Evolutionary conservation across 2,113 vertebrate genomes (phyloP), one percentile per base, ranked within the genome.

Genomic region (Myrmophylax atrothorax): DNA sequence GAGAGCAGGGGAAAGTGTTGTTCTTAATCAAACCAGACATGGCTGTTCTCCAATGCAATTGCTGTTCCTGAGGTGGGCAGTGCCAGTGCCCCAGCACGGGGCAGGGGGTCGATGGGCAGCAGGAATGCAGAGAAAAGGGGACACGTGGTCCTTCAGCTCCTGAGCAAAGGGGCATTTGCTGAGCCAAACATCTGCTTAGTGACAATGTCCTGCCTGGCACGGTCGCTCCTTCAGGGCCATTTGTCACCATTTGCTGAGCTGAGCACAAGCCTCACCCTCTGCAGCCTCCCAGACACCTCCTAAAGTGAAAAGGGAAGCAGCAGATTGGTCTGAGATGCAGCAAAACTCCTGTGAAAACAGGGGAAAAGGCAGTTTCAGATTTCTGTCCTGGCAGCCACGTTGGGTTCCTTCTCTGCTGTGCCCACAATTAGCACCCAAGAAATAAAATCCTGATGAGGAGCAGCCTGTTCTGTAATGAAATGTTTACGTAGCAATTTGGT

Each of bases 21-120:
- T 60, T 97, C 88, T 97, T 97, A 97, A 97, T 96, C 96, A 95
- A 96, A 97, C 95, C 95, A 89, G 95, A 93, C 94, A 93, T 16
- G 58, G 56, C 93, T 93, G 83, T 75, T 96, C 62, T 87, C 84
- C 78, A 97, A 96, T 92, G 90, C 66, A 97, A 97, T 88, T 37
- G 60, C 35, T 37, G 42, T 93, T 89, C 87, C 69, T 97, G 84
- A 56, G 12, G 59, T 53, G 84, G 96, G 85, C 91, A 97, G 58
- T 26, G 87, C 26, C 72, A 64, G 49, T 35, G 38, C 68, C 82
- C 82, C 58, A 85, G n/a, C 17, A 50, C 44, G 87, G 82, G 46
- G 76, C 62, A 64, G 77, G 40, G 40, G 40, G 40, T 42, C 40
- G 15, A 42, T 42, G 40, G 40, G 40, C 40, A 42, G 40, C 40